Conservation (phyloP, 2,113 vertebrate species). For the Chaetodon trifascialis region DNA sequence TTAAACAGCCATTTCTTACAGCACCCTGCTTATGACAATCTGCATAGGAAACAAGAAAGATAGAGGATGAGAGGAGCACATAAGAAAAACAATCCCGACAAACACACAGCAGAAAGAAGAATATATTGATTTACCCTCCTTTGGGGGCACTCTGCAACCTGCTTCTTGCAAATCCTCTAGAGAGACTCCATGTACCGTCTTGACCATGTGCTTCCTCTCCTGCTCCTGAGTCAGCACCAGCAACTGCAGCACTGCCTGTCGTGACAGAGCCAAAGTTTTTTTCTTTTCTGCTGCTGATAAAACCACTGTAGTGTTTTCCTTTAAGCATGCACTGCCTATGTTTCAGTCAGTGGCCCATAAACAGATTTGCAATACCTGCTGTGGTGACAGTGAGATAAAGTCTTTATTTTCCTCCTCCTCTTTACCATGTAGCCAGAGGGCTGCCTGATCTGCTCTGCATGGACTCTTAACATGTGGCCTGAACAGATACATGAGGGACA, state of each 20-base stretch:
- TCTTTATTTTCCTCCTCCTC: slow-evolving; percentile 23
- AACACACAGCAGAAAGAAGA: neutral
- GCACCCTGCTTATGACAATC: slow-evolving; percentile 30
- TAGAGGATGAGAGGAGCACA: neutral
- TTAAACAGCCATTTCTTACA: slow-evolving; percentile 62
- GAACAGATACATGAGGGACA: neutral
- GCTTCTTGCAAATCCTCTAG: slow-evolving; percentile 66
- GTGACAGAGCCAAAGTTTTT: slow-evolving; percentile 31
- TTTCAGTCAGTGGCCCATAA: neutral
- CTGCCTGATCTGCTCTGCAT: slow-evolving; percentile 62
- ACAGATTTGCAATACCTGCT: slow-evolving; percentile 71
- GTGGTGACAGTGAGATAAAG: slow-evolving; percentile 37
- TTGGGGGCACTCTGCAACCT: slow-evolving; percentile 15
- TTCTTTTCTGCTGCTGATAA: slow-evolving; percentile 7
- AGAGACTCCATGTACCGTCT: slow-evolving; percentile 71
- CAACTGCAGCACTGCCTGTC: slow-evolving; percentile 75
- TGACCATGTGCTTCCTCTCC: slow-evolving; percentile 79
- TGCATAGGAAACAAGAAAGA: slow-evolving; percentile 1
- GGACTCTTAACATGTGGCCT: slow-evolving; percentile 78
- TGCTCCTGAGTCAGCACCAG: slow-evolving; percentile 81
- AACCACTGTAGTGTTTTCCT: neutral
- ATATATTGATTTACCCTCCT: slow-evolving; percentile 44
- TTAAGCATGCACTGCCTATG: neutral
- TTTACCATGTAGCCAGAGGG: slow-evolving; percentile 68
- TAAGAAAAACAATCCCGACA: neutral